Base-by-base conservation (phyloP, 2,888 invertebrate genomes). In the Nycteola revayana region DNA sequence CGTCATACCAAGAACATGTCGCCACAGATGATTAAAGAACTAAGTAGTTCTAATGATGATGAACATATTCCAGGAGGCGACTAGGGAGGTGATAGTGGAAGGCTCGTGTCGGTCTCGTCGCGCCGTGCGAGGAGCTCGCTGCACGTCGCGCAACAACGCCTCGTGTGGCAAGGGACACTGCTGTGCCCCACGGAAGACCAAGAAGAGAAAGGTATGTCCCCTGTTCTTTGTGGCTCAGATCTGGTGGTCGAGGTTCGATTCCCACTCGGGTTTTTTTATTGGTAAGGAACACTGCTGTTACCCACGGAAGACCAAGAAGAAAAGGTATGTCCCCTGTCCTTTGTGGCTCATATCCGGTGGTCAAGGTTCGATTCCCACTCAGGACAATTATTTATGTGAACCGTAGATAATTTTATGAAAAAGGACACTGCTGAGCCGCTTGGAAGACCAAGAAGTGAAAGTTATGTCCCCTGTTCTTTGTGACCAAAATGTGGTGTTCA, bases 371-470 rank as follows among this genome's bases (percentile, higher is more conserved):
- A n/a, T n/a, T n/a, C n/a, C n/a, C n/a, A n/a, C n/a, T n/a, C n/a
- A n/a, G n/a, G n/a, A n/a, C n/a, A n/a, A n/a, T n/a, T n/a, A n/a
- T n/a, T n/a, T n/a, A n/a, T n/a, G n/a, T n/a, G n/a, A n/a, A n/a
- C n/a, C n/a, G n/a, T n/a, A n/a, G n/a, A n/a, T n/a, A n/a, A n/a
- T n/a, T n/a, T n/a, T 96, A 96, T 65, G 95, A 94, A 50, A 92
- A 93, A 26, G 92, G 92, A 51, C 91, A 91, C 60, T 98, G 98
- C 90, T 99, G 98, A 82, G 93, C 94, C 49, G 96, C 98, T 1
- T 92, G 96, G 71, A 96, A 96, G 84, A 96, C 96, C 58, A 97
- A 98, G 90, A 93, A 96, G 74, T 93, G 98, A 86, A 97, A 96
- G 93, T 97, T 98, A 26, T 0, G 41, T 7, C n/a, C n/a, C n/a